Evolutionary conservation across 1,140 invertebrate species (phyloP).

Genomic region (Branchinecta lindahli): DNA sequence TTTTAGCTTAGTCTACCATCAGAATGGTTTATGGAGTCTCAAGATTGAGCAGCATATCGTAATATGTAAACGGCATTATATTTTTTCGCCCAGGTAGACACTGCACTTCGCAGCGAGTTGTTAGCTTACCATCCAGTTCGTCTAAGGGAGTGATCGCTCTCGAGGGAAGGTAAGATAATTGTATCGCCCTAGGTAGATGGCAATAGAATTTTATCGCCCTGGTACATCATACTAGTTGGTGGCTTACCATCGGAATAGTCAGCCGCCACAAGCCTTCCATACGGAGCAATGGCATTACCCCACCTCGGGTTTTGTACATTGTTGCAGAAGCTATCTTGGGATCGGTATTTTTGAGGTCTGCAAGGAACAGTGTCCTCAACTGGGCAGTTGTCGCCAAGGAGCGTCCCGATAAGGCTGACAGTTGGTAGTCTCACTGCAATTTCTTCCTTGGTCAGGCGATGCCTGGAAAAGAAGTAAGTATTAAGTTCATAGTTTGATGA

Average conservation of each 20-base stretch:
- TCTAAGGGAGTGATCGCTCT: too few relatives aligned
- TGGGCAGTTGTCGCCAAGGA: constrained; percentile 32
- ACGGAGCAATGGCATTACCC: constrained; percentile 36
- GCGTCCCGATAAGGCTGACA: constrained; percentile 32
- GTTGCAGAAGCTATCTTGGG: constrained; percentile 38
- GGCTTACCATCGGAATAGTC: constrained; percentile 18
- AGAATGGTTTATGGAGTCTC: too few relatives aligned
- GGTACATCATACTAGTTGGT: too few relatives aligned
- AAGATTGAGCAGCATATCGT: too few relatives aligned
- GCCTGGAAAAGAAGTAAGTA: constrained; percentile 25
- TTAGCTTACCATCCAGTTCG: too few relatives aligned
- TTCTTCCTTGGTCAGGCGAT: constrained; percentile 32
- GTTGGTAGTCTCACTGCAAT: constrained; percentile 33
- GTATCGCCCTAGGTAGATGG: too few relatives aligned
- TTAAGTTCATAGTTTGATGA: not conserved
- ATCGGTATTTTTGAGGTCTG: constrained; percentile 30
- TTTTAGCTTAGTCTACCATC: too few relatives aligned
- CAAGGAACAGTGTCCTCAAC: constrained; percentile 34
- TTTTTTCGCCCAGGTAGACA: too few relatives aligned
- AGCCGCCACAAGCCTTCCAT: constrained; percentile 34
- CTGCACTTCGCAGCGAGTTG: too few relatives aligned
- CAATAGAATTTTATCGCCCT: too few relatives aligned
- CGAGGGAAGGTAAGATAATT: too few relatives aligned
- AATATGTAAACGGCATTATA: too few relatives aligned
- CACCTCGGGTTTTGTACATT: constrained; percentile 39